Conservation (phyloP, 2,113 vertebrate species). For the Rana temporaria region DNA sequence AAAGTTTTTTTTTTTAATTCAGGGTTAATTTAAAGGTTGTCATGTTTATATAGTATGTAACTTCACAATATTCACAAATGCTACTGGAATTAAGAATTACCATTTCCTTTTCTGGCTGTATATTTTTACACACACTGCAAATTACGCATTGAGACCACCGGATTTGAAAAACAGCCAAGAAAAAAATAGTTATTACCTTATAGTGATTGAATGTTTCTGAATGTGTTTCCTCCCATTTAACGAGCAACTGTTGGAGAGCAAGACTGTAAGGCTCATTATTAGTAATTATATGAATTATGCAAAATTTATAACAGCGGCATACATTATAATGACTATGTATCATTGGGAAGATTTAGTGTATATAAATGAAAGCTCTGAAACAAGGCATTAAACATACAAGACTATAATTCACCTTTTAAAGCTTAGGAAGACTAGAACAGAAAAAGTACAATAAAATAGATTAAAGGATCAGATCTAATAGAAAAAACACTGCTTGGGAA, state of each 20-base stretch:
- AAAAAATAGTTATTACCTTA: slow-evolving; percentile 27
- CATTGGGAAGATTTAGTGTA: slow-evolving; percentile 48
- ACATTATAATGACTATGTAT: slow-evolving; percentile 48
- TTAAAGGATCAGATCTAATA: slow-evolving; percentile 48
- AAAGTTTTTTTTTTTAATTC: too few species aligned
- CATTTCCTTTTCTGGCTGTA: background rate
- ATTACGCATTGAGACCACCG: background rate
- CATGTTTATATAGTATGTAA: too few species aligned
- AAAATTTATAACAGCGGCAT: slow-evolving; percentile 46
- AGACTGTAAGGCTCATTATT: slow-evolving; percentile 48
- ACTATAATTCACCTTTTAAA: slow-evolving; percentile 49
- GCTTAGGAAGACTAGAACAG: slow-evolving; percentile 30
- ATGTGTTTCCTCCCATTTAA: slow-evolving; percentile 52
- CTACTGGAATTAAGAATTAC: too few species aligned
- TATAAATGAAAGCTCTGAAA: slow-evolving; percentile 48
- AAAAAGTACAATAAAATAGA: slow-evolving; percentile 56
- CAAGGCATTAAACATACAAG: slow-evolving; percentile 41
- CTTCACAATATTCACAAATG: too few species aligned
- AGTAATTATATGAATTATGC: slow-evolving; percentile 53
- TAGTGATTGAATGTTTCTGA: slow-evolving; percentile 36
- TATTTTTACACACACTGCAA: background rate
- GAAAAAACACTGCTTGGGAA: slow-evolving; percentile 49
- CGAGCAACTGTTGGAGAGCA: slow-evolving; percentile 46
- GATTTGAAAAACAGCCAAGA: background rate
- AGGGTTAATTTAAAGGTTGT: too few species aligned